phyloP scores from a whole-genome alignment of 2,797 vertebrate genomes.

The Ceyx erithaca region DNA sequence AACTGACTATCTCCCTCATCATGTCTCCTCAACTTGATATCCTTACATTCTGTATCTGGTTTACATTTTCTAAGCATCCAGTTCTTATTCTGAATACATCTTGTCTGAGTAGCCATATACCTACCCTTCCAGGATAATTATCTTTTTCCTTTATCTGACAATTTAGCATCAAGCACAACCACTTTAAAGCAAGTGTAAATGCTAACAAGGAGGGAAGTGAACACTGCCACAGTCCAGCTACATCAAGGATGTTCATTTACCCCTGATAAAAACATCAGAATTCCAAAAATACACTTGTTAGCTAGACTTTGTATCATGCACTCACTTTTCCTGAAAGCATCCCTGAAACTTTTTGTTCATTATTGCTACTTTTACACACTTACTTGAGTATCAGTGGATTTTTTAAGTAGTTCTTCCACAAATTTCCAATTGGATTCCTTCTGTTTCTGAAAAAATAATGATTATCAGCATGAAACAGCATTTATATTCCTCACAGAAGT shows the following conservation, averaged over 20 bases:
- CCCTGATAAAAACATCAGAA: slow-evolving; percentile 44
- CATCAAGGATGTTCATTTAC: slow-evolving; percentile 22
- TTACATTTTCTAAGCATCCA: slow-evolving; percentile 75
- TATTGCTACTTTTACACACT: slow-evolving; percentile 20
- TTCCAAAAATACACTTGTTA: slow-evolving; percentile 29
- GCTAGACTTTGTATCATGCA: not conserved
- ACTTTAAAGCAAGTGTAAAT: slow-evolving; percentile 59
- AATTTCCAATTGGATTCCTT: slow-evolving; percentile 91
- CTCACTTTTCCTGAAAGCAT: slow-evolving; percentile 34
- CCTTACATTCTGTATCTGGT: slow-evolving; percentile 62
- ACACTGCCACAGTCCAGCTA: slow-evolving; percentile 10
- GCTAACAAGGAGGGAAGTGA: slow-evolving; percentile 54
- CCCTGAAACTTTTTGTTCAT: not conserved
- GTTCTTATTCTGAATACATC: slow-evolving; percentile 79
- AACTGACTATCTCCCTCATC: slow-evolving; percentile 78
- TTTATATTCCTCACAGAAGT: not conserved
- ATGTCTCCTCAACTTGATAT: slow-evolving; percentile 75
- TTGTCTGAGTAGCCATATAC: slow-evolving; percentile 72
- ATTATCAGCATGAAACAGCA: slow-evolving; percentile 1
- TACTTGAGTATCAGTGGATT: slow-evolving; percentile 87
- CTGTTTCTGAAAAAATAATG: slow-evolving; percentile 80
- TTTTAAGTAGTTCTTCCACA: slow-evolving; percentile 88
- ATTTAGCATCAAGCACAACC: slow-evolving; percentile 69
- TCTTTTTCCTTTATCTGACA: slow-evolving; percentile 76
- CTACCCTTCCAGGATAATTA: slow-evolving; percentile 70